These are phyloP conservation scores for Smutsia temminckii DNA, from an alignment of 2,797 vertebrate genomes.

Conservation along the genomic window DNA sequence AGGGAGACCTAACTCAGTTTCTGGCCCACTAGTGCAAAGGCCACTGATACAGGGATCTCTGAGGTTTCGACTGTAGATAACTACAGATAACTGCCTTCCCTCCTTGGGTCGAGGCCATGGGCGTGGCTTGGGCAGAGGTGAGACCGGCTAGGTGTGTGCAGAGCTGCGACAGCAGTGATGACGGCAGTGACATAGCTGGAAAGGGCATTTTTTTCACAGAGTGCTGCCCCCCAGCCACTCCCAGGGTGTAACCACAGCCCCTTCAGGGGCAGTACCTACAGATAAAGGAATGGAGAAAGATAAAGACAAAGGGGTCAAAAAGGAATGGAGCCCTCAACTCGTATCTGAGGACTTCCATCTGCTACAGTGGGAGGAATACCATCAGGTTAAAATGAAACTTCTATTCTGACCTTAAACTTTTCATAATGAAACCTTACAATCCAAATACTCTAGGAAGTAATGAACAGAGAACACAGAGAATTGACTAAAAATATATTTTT, in stretches of 20 bases:
- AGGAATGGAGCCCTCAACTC: slow-evolving; percentile 3
- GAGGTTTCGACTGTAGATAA: background rate
- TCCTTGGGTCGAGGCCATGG: background rate
- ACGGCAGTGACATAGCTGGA: background rate
- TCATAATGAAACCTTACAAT: background rate
- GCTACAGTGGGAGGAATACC: background rate
- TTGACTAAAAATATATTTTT: background rate
- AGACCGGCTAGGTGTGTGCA: background rate
- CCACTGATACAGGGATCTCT: background rate
- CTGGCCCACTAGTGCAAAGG: background rate
- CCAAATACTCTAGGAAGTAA: background rate
- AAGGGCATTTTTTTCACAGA: background rate
- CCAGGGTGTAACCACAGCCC: background rate
- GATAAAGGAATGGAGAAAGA: background rate
- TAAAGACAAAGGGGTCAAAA: background rate
- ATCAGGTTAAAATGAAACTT: slow-evolving; percentile 14
- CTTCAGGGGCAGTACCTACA: background rate
- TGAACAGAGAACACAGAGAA: background rate
- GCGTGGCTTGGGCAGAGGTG: background rate
- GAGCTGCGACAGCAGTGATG: background rate
- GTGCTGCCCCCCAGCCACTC: background rate
- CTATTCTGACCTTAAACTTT: background rate
- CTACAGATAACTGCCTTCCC: background rate
- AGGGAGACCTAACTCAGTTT: background rate
- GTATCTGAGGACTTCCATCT: background rate